Conservation (phyloP, 2,888 invertebrate genomes). For the Parapristionchus giblindavisi region DNA sequence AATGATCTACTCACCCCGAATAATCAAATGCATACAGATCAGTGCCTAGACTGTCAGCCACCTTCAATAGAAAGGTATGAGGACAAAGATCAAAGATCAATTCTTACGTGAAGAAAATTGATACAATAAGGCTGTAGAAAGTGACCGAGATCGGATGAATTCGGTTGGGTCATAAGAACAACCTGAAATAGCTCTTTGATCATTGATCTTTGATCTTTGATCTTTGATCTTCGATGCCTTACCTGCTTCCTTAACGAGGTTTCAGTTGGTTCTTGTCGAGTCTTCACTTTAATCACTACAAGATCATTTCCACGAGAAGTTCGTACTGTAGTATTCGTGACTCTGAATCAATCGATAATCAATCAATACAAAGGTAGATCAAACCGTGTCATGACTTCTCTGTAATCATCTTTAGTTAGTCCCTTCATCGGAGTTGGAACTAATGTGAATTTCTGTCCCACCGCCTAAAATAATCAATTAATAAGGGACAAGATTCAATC, state of each 20-base stretch:
- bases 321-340: slow-evolving; percentile 15
- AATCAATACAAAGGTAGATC: background rate
- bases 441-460: slow-evolving; percentile 19
- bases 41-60: slow-evolving; percentile 42
- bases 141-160: slow-evolving; percentile 61
- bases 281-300: slow-evolving; percentile 17
- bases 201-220: background rate
- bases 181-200: slow-evolving; percentile 44
- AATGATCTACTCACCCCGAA: slow-evolving; percentile 46
- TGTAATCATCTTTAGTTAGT: slow-evolving; percentile 20
- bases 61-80: too few species aligned
- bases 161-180: slow-evolving; percentile 61
- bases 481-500: background rate
- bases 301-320: slow-evolving; percentile 19
- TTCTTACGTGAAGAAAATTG: slow-evolving; percentile 21
- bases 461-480: slow-evolving; percentile 3
- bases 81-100: background rate
- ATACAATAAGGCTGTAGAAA: slow-evolving; percentile 49
- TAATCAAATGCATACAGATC: slow-evolving; percentile 62
- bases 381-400: slow-evolving; percentile 14
- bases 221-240: background rate
- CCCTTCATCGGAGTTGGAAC: slow-evolving; percentile 17
- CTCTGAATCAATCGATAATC: background rate
- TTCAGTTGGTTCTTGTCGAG: background rate
- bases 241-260: slow-evolving; percentile 27